Base-by-base conservation (phyloP, 2,797 vertebrate genomes). In the Scleropages formosus region DNA sequence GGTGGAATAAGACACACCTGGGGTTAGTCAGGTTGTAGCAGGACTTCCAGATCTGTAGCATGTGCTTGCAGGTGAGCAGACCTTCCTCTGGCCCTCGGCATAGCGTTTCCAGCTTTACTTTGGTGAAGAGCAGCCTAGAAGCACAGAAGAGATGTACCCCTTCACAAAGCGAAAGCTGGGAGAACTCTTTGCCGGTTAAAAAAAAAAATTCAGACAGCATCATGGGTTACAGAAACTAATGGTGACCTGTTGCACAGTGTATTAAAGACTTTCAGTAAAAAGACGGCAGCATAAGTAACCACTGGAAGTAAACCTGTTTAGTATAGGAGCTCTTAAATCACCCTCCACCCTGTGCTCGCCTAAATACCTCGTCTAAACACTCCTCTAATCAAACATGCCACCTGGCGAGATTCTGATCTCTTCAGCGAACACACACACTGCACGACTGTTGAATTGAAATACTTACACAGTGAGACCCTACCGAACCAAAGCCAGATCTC, bases 31-130 rank as follows among this genome's bases (percentile, higher is more conserved):
- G 95, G 88, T 98, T 99, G 88, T 98, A 99, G 84, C 97, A 98
- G 84, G 96, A 98, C 84, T 98, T 99, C 97, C 97, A 99, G 86
- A 98, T 98, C 80, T 99, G 97, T 78, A 99, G 87, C 97, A 99
- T 99, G 85, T 96, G 96, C 89, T 99, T 99, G 80, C 97, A 99
- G 31, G 95, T 96, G 77, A 98, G 94, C 53, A 98, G 92, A 0
- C 96, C 96, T 80, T 99, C 97, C 72, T 99, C 97, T 0, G 97
- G 96, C 44, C 96, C 96, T 81, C 95, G 89, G 80, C 96, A 98
- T 76, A 98, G 88, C 0, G 94, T 94, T 85, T 98, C 96, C 90
- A 98, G 47, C 85, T 97, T 98, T 76, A 96, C 96, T 87, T 98
- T 98, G 73, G 97, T 96, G 77, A 98, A 99, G 73, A 95, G 86